phyloP scores from a whole-genome alignment of 2,797 vertebrate genomes.

The Heliangelus exortis region DNA sequence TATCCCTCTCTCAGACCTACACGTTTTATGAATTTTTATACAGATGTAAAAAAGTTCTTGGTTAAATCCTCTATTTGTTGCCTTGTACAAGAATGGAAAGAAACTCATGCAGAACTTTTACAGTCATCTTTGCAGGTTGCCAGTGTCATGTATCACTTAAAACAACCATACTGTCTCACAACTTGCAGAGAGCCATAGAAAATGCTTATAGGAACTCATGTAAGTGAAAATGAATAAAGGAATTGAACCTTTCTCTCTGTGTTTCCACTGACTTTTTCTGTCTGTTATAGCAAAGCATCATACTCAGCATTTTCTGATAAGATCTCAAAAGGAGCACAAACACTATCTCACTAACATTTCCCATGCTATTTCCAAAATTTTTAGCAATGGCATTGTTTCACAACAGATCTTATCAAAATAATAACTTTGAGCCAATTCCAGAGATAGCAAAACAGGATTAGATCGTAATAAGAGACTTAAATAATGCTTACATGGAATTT shows the following conservation, averaged over 20 bases:
- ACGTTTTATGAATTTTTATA: background rate
- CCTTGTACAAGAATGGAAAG: background rate
- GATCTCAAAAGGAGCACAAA: background rate
- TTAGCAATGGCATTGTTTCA: background rate
- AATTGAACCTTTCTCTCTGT: background rate
- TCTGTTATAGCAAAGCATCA: background rate
- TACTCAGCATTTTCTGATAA: background rate
- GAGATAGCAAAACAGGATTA: background rate
- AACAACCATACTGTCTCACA: accelerated
- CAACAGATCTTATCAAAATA: background rate
- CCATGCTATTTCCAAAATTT: background rate
- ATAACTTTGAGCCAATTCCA: background rate
- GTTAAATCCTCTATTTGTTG: background rate
- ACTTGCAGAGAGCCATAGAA: background rate
- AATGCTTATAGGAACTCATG: background rate
- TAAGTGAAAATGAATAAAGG: background rate
- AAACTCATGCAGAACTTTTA: background rate
- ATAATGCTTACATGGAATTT: background rate
- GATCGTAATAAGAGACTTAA: background rate
- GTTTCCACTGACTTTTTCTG: background rate
- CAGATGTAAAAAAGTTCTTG: background rate
- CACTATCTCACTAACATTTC: background rate
- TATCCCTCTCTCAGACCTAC: background rate
- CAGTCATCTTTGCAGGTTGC: background rate
- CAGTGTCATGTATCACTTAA: background rate